phyloP scores from a whole-genome alignment of 2,888 invertebrate genomes.

The Orgyia antiqua region DNA sequence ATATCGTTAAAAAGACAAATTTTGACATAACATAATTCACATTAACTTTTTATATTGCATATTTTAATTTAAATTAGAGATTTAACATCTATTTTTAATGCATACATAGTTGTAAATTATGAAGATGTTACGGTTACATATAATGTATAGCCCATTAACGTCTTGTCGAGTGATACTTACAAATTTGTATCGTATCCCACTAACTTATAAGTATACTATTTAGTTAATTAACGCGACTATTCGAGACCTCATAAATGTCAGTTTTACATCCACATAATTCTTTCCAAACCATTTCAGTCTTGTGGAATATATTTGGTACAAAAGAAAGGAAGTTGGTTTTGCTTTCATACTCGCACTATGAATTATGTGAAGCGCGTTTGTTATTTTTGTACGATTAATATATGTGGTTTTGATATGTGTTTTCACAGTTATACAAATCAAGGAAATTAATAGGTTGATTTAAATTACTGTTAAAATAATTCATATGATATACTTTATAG shows the following conservation, averaged over 20 bases:
- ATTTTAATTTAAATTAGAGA: constrained; percentile 7
- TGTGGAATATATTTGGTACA: constrained; percentile 40
- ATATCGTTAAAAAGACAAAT: constrained; percentile 5
- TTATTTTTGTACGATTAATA: constrained; percentile 22
- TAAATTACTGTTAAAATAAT: too few relatives aligned
- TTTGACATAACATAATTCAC: constrained; percentile 8
- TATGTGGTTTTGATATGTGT: constrained; percentile 5
- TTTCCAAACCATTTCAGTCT: constrained; percentile 43
- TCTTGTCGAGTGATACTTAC: constrained; percentile 41
- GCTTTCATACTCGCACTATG: constrained; percentile 21
- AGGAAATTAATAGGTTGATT: too few relatives aligned
- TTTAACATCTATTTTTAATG: constrained; percentile 12
- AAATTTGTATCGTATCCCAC: constrained; percentile 47
- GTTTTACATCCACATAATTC: constrained; percentile 58
- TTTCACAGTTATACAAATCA: too few relatives aligned
- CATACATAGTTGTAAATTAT: constrained; percentile 24
- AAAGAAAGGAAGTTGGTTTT: constrained; percentile 31
- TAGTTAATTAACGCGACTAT: constrained; percentile 62
- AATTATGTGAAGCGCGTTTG: constrained; percentile 23
- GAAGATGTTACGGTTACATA: constrained; percentile 27
- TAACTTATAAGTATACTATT: constrained; percentile 47
- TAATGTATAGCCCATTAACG: constrained; percentile 39
- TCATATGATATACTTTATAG: too few relatives aligned
- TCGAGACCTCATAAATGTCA: constrained; percentile 62
- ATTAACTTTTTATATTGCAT: too few relatives aligned